Percentiles rank a stretch among this genome's conserved stretches.
These are phyloP conservation scores for Sus cebifrons DNA, from an alignment of 2,797 vertebrate species.

Conservation along the genomic window DNA sequence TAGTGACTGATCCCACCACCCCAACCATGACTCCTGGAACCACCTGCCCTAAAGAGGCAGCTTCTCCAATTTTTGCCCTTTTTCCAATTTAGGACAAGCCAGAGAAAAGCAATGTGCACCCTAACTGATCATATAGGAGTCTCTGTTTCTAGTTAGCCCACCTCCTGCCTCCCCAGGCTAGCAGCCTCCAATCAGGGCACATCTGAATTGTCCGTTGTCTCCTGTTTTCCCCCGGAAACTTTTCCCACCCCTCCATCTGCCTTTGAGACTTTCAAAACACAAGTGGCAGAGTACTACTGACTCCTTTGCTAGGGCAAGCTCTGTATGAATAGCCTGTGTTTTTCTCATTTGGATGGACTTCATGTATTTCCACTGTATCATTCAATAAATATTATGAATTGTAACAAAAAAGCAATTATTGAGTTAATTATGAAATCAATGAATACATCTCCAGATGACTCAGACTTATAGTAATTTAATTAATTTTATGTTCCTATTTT, in stretches of 20 bases:
- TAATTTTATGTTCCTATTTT: neutral
- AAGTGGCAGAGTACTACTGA: neutral
- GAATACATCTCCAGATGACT: neutral
- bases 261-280: too few relatives aligned
- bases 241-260: neutral
- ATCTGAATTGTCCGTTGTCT: accelerated
- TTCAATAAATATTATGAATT: neutral
- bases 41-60: too few relatives aligned
- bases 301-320: accelerated
- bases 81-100: neutral
- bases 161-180: accelerated
- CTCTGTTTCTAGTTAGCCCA: neutral
- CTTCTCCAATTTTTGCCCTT: neutral
- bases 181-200: accelerated
- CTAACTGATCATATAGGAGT: neutral
- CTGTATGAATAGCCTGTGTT: neutral
- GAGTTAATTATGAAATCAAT: neutral
- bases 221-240: accelerated
- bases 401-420: neutral
- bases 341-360: neutral
- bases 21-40: neutral
- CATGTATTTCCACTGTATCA: neutral
- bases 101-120: neutral
- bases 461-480: neutral
- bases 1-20: neutral